Percentiles rank a stretch among this genome's conserved stretches.
Evolutionary conservation across 2,113 vertebrate genomes (phyloP).

Genomic region (Craseonycteris thonglongyai): DNA sequence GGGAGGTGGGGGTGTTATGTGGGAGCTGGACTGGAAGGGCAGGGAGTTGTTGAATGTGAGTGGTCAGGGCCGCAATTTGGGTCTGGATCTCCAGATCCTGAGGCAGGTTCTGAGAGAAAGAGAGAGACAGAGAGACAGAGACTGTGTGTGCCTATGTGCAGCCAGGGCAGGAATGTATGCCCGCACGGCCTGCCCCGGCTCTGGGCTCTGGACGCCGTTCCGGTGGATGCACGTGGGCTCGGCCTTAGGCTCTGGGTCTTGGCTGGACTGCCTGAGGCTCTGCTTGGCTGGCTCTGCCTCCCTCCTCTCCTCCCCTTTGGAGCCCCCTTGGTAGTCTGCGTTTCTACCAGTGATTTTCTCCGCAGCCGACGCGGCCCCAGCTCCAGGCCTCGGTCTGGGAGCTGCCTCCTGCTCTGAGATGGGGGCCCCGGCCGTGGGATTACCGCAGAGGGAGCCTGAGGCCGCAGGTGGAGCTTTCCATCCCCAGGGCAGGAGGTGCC

Average conservation of each 20-base stretch:
- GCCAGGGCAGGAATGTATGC: no score
- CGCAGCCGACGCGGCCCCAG: not conserved
- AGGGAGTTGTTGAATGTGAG: not conserved
- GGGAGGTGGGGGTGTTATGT: no score
- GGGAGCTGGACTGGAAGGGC: not conserved
- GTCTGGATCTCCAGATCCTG: not conserved
- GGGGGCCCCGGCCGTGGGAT: not conserved
- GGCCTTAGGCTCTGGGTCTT: not conserved
- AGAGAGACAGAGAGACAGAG: no score
- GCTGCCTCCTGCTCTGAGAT: not conserved
- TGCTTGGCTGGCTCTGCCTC: not conserved
- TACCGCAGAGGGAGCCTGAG: not conserved
- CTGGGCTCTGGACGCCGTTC: not conserved
- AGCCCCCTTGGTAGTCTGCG: not conserved
- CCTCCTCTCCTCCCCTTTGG: not conserved
- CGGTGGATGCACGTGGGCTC: not conserved
- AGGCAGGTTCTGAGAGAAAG: not conserved
- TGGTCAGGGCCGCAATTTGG: not conserved
- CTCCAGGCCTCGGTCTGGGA: not conserved
- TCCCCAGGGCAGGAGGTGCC: not conserved
- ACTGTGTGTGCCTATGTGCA: not conserved
- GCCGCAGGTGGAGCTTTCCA: fast-evolving
- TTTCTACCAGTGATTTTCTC: not conserved
- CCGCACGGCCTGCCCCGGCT: not conserved
- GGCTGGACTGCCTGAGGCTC: not conserved